These are phyloP conservation scores for Hemibagrus guttatus DNA, from an alignment of 2,797 vertebrate species.

Conservation along the genomic window DNA sequence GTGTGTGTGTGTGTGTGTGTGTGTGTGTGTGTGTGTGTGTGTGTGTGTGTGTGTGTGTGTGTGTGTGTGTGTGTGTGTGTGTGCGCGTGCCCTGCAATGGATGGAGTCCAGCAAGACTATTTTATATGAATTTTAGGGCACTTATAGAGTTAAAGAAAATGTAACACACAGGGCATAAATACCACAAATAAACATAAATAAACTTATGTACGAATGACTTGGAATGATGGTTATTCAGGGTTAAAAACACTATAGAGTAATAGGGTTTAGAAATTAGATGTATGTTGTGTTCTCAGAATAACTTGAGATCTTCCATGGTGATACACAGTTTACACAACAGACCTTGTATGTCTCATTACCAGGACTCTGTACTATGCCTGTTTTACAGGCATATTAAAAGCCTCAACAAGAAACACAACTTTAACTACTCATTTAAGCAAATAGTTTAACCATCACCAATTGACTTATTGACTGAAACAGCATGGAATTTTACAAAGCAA, in stretches of 20 bases:
- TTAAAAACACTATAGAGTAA: background rate
- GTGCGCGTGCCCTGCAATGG: background rate
- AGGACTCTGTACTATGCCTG: background rate
- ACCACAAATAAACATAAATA: background rate
- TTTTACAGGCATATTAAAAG: background rate
- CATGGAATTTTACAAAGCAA: background rate
- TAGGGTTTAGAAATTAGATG: background rate
- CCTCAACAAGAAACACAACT: background rate
- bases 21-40: slow-evolving; percentile 6
- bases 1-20: background rate
- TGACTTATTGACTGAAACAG: background rate
- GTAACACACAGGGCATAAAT: background rate
- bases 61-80: slow-evolving; percentile 2
- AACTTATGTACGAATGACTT: background rate
- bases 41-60: slow-evolving; percentile 1
- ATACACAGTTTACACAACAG: no score
- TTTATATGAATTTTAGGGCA: no score
- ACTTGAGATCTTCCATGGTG: background rate
- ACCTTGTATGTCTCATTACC: background rate
- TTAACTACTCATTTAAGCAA: background rate
- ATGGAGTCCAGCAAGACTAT: background rate
- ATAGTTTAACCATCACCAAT: background rate
- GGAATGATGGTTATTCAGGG: background rate
- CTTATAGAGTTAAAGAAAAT: background rate
- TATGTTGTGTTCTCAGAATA: background rate